Conservation (phyloP, 1,140 invertebrate species). For the Panagrolaimus sp. region DNA sequence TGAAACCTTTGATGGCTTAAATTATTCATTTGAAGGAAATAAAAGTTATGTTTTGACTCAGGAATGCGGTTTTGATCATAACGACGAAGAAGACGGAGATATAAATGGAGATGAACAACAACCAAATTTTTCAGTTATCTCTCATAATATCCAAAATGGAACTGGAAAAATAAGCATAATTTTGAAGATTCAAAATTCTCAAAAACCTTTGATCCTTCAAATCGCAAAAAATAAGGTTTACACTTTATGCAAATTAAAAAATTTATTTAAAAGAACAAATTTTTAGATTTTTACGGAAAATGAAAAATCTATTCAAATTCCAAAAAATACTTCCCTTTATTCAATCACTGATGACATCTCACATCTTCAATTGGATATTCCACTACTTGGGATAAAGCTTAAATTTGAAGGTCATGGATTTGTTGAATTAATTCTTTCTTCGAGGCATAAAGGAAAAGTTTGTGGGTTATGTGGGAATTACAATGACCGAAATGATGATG, state of each 20-base stretch:
- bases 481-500: not conserved
- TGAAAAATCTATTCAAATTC: not conserved
- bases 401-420: not conserved
- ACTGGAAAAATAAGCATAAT: not conserved
- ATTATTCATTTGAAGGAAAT: not conserved
- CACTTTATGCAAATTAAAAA: not conserved
- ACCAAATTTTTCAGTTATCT: not conserved
- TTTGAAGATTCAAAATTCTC: no score
- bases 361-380: not conserved
- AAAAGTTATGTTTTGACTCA: not conserved
- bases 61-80: not conserved
- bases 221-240: not conserved
- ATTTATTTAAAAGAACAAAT: not conserved
- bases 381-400: not conserved
- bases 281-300: constrained; percentile 1
- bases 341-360: not conserved
- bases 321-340: not conserved
- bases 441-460: not conserved
- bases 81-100: no score
- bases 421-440: not conserved
- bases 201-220: not conserved
- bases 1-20: constrained; percentile 9
- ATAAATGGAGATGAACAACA: not conserved
- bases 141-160: not conserved
- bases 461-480: constrained; percentile 8